Base-by-base conservation (phyloP, 1,140 invertebrate species). In the Aphidius ervi region DNA sequence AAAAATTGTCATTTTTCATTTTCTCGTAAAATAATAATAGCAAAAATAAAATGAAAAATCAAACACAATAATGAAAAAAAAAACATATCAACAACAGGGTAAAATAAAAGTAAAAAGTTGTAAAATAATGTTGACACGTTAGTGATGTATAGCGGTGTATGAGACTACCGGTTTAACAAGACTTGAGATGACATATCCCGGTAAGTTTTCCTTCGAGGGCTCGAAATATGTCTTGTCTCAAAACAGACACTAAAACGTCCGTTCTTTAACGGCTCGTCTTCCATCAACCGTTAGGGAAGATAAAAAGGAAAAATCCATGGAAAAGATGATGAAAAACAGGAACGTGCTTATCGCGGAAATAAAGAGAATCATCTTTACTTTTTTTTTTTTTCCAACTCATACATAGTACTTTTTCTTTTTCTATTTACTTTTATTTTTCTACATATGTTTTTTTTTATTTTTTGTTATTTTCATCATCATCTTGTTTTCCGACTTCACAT, bases 211-310 rank as follows among this genome's bases (percentile, higher is more conserved):
- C 52, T 54, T 42, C 16, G 52, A 40, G 7, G 52, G 52, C 16
- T 9, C 10, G 23, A 4, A 16, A 31, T 23, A 23, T 31, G 31
- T 49, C 47, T 20, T 31, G 47, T 5, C 47, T 8, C 7, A 49
- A 49, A 49, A 49, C 23, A 31, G 23, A 31, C 47, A 31, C n/a
- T 23, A 37, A 9, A 52, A 37, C 31, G 7, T 16, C 40, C 7
- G 40, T 31, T n/a, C 9, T 16, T 37, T 54, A 54, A 54, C 52
- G 40, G 52, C 37, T 16, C n/a, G n/a, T 31, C 31, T 9, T 54
- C 16, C 50, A 40, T 52, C 31, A 31, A 52, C 50, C 52, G 52
- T 54, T 54, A 54, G 37, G 37, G 3, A 52, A 39, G 39, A 52
- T 39, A 9, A 16, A 48, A 48, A 48, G 20, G 20, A 48, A 48